These are phyloP conservation scores for Helicoverpa assulta DNA, from an alignment of 2,888 invertebrate species.

Conservation along the genomic window DNA sequence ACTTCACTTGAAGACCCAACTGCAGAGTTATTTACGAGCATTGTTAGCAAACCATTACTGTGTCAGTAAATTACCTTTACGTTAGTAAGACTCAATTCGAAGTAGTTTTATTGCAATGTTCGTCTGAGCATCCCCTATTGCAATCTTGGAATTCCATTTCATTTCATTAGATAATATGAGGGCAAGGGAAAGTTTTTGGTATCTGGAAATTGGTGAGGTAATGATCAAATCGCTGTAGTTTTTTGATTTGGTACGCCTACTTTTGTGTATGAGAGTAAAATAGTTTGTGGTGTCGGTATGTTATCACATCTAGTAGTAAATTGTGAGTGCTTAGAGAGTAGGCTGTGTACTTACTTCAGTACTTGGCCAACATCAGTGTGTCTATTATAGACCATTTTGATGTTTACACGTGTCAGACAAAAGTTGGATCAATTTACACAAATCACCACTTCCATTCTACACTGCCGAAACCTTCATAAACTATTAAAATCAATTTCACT, in stretches of 20 bases:
- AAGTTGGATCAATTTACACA: too few species aligned
- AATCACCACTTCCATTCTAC: background rate
- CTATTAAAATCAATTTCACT: background rate
- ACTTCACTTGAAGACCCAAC: constrained; percentile 15
- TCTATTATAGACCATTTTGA: too few species aligned
- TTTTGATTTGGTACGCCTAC: background rate
- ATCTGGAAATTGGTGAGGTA: background rate
- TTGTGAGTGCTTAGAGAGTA: too few species aligned
- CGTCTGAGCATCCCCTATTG: constrained; percentile 17
- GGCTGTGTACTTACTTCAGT: too few species aligned
- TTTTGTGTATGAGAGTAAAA: background rate
- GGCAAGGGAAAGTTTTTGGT: background rate
- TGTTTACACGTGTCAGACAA: too few species aligned
- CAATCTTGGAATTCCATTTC: constrained; percentile 26
- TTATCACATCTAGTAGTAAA: too few species aligned
- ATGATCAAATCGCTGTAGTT: background rate
- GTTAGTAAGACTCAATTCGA: constrained; percentile 50
- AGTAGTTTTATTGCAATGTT: constrained; percentile 49
- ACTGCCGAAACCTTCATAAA: background rate
- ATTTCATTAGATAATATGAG: constrained; percentile 15
- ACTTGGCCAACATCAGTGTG: too few species aligned
- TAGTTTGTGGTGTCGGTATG: too few species aligned
- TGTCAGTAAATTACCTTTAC: constrained; percentile 51
- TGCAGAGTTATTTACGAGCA: constrained; percentile 33
- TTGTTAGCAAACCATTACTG: constrained; percentile 51